phyloP scores from a whole-genome alignment of 2,113 vertebrate genomes.

The Mobula birostris region DNA sequence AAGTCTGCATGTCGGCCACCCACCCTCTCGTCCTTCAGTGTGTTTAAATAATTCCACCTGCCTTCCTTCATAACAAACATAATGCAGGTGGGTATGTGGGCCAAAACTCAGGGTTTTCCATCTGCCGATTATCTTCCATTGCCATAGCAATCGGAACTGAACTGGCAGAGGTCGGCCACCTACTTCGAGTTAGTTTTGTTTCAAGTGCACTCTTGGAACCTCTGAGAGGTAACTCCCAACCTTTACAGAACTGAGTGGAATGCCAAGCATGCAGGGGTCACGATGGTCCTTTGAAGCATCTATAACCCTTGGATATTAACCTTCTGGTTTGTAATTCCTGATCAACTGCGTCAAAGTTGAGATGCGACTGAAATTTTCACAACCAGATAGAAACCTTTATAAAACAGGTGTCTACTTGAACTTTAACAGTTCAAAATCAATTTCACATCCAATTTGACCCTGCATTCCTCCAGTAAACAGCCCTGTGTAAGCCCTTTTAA shows the following conservation, averaged over 20 bases:
- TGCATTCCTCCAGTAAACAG: neutral
- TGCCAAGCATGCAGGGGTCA: conserved; percentile 63
- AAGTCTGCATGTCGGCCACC: neutral
- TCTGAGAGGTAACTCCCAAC: conserved; percentile 51
- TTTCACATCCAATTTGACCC: conserved; percentile 27
- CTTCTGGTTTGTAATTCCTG: conserved; percentile 54
- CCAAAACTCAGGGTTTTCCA: conserved; percentile 42
- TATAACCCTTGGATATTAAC: conserved; percentile 60
- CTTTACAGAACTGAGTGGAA: conserved; percentile 72
- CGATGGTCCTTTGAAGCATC: conserved; percentile 60
- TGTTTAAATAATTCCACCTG: conserved; percentile 14
- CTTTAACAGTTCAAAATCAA: conserved; percentile 42
- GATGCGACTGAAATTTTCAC: conserved; percentile 42
- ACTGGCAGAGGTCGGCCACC: conserved; percentile 41
- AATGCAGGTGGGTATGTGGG: conserved; percentile 27
- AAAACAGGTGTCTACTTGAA: conserved; percentile 43
- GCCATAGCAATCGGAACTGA: conserved; percentile 46
- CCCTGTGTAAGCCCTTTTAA: neutral
- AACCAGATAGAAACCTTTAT: conserved; percentile 41
- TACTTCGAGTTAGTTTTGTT: conserved; percentile 44
- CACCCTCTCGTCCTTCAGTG: neutral
- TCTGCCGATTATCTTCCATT: conserved; percentile 44
- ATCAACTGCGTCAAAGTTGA: conserved; percentile 49
- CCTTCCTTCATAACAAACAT: neutral
- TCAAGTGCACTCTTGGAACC: conserved; percentile 49